Evolutionary conservation across 2,113 vertebrate genomes (phyloP).

Genomic region (Pomatorhinus ruficollis): DNA sequence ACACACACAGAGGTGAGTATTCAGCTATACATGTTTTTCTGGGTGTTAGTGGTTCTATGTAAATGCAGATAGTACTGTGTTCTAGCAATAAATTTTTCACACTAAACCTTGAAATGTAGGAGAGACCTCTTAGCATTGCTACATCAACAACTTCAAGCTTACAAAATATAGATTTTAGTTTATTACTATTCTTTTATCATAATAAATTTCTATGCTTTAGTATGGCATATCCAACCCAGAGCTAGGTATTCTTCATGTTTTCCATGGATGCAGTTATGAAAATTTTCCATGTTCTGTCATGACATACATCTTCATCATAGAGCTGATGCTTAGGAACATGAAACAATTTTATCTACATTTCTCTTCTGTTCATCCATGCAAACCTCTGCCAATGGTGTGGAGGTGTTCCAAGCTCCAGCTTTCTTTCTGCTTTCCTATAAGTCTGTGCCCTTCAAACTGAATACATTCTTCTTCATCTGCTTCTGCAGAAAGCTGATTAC

Average conservation of each 20-base stretch:
- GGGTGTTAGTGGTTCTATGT: background rate
- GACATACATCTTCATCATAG: background rate
- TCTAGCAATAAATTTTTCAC: background rate
- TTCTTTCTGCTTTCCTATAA: background rate
- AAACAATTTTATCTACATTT: background rate
- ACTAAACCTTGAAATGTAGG: background rate
- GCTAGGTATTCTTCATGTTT: background rate
- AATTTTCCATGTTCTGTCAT: background rate
- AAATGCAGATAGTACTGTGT: background rate
- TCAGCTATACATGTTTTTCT: accelerated
- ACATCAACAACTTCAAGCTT: background rate
- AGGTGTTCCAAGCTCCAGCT: background rate
- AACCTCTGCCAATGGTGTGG: background rate
- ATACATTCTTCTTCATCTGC: background rate
- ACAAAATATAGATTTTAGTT: background rate
- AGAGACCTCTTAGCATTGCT: background rate
- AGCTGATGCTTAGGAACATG: background rate
- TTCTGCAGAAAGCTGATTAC: background rate
- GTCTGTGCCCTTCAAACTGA: background rate
- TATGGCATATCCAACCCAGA: background rate
- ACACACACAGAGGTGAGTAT: background rate
- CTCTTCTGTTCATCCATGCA: background rate
- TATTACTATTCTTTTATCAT: background rate
- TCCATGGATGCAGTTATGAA: background rate
- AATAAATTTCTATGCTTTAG: background rate